Evolutionary conservation across 2,113 vertebrate species (phyloP), one percentile per base, ranked within the genome.

Genomic region (Ophthalmolycus amberensis): DNA sequence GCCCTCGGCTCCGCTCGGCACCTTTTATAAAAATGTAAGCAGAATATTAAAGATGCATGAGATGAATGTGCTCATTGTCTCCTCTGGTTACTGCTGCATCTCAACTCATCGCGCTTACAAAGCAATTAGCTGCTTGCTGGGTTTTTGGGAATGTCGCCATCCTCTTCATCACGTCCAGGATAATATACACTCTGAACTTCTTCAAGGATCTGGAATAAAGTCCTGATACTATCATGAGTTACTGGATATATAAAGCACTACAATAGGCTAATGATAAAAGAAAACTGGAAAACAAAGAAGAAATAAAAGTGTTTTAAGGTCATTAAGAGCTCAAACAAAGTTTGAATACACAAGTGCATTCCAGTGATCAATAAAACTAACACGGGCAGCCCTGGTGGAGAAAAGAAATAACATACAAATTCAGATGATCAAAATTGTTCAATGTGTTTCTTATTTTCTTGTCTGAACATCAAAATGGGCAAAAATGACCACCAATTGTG

Each of bases 381-480:
- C 84, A 90, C 79, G 89, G 86, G 84, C 86, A 67, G 81, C 75
- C 75, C 74, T 9, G 69, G 37, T 44, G 79, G 72, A 89, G 86
- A 78, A 89, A 84, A 40, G 18, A 85, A 83, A 77, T 42, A 89
- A 83, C 86, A 63, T 65, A 83, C 76, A 79, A 87, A 94, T 87
- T 88, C 86, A 84, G 89, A 87, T 75, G 60, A 91, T 91, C 71
- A 70, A 90, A 92, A 89, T 85, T 83, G 83, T 80, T 81, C 91
- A 92, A 92, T 93, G 81, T 94, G 94, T 90, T 92, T 91, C 79
- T 73, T 83, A 91, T 93, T 94, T 92, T 89, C 88, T 86, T 79
- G 83, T 90, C 85, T 86, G 89, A 91, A 94, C 92, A 93, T 93
- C 90, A 91, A 94, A 93, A 91, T 90, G 90, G 90, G 90, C 90